Conservation (phyloP, 2,797 vertebrate genomes). For the Labeo calbasu region DNA sequence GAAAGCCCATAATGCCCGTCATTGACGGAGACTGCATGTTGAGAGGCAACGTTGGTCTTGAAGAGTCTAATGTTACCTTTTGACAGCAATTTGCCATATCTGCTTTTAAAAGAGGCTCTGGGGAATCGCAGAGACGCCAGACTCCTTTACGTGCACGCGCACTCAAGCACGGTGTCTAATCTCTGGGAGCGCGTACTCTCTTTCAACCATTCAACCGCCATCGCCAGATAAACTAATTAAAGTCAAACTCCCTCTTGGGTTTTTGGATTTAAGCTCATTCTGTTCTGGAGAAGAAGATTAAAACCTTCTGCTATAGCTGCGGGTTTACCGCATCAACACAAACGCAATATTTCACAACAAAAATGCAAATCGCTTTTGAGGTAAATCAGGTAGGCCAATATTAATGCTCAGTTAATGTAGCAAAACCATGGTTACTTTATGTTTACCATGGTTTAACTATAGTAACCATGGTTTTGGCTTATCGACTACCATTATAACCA, state of each 20-base stretch:
- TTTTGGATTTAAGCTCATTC: slow-evolving; percentile 47
- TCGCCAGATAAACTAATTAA: slow-evolving; percentile 59
- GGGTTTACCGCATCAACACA: slow-evolving; percentile 32
- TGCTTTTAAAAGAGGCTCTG: slow-evolving; percentile 61
- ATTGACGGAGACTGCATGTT: slow-evolving; percentile 65
- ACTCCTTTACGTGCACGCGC: slow-evolving; percentile 36
- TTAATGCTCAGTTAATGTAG: too few relatives aligned
- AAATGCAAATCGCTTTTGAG: not conserved
- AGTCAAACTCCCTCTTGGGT: slow-evolving; percentile 56
- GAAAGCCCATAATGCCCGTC: slow-evolving; percentile 67
- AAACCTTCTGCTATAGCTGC: slow-evolving; percentile 35
- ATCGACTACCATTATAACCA: too few relatives aligned
- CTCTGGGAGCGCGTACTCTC: not conserved
- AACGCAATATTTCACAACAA: not conserved
- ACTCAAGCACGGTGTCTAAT: slow-evolving; percentile 15
- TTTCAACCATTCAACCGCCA: slow-evolving; percentile 31
- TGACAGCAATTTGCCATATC: slow-evolving; percentile 74
- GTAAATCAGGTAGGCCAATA: too few relatives aligned
- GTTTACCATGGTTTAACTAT: too few relatives aligned
- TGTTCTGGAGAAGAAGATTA: slow-evolving; percentile 51
- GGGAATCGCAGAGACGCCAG: slow-evolving; percentile 51
- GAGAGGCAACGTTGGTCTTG: slow-evolving; percentile 60
- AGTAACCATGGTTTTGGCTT: too few relatives aligned
- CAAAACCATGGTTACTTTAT: too few relatives aligned
- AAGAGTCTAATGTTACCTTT: slow-evolving; percentile 75